phyloP scores from a whole-genome alignment of 2,113 vertebrate species.

The Athene noctua region DNA sequence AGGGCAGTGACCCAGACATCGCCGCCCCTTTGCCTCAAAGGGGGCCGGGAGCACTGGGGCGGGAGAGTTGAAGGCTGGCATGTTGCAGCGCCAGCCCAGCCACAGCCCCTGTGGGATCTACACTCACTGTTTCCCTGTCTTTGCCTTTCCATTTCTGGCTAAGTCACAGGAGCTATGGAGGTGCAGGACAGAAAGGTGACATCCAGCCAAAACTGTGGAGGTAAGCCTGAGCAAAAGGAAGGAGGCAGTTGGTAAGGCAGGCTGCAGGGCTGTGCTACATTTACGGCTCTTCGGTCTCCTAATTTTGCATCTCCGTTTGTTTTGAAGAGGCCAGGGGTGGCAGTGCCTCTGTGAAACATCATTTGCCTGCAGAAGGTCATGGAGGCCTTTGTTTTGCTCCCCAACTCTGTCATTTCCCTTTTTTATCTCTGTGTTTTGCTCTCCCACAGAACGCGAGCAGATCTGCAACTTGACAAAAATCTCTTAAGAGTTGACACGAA shows the following conservation, averaged over 20 bases:
- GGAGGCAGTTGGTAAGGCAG: background rate
- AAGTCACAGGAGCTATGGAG: background rate
- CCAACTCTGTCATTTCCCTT: background rate
- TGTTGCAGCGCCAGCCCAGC: accelerated
- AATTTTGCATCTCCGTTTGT: background rate
- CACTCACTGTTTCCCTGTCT: accelerated
- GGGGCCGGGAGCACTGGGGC: background rate
- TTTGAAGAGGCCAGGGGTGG: background rate
- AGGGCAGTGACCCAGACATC: background rate
- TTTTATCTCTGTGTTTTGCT: accelerated
- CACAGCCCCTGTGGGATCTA: background rate
- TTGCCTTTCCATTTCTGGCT: background rate
- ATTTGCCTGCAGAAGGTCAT: background rate
- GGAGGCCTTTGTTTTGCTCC: accelerated
- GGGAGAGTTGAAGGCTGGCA: background rate
- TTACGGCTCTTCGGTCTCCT: background rate
- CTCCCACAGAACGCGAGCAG: background rate
- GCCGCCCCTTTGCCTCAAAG: background rate
- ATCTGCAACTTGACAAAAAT: background rate
- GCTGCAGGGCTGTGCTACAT: accelerated
- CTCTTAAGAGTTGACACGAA: background rate
- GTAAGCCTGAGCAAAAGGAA: background rate
- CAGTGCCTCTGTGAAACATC: background rate
- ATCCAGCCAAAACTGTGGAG: accelerated
- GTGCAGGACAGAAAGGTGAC: background rate